A percentile compares a stretch with the other conserved stretches of the same genome.
These are phyloP conservation scores for Acronicta alni DNA, from an alignment of 2,888 invertebrate species.

Conservation along the genomic window DNA sequence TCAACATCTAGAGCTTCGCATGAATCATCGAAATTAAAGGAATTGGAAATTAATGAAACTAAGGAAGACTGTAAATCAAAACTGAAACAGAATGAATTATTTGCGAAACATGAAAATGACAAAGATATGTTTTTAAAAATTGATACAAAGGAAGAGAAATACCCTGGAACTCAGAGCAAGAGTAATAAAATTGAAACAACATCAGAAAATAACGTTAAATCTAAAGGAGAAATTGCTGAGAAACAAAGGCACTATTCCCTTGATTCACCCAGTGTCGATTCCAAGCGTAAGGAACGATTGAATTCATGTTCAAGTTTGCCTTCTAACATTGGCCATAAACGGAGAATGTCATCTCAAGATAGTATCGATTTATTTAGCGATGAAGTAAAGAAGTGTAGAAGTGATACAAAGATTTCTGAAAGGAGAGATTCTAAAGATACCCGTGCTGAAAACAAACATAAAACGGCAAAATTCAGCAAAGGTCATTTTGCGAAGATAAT, in stretches of 20 bases:
- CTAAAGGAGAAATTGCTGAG: conserved; percentile 75
- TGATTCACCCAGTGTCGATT: conserved; percentile 81
- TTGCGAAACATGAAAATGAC: conserved; percentile 84
- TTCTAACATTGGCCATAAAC: conserved; percentile 91
- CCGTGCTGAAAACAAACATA: conserved; percentile 78
- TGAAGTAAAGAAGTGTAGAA: conserved; percentile 90
- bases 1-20: conserved; percentile 83
- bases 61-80: conserved; percentile 80
- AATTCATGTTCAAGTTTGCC: conserved; percentile 90
- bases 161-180: conserved; percentile 61
- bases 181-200: conserved; percentile 64
- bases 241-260: conserved; percentile 86
- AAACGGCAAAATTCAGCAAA: conserved; percentile 89
- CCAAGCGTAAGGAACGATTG: conserved; percentile 90
- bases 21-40: conserved; percentile 81
- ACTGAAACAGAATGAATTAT: conserved; percentile 81
- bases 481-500: conserved; percentile 89
- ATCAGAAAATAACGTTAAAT: conserved; percentile 63
- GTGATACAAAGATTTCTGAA: conserved; percentile 87
- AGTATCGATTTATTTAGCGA: conserved; percentile 89
- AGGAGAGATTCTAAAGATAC: conserved; percentile 93
- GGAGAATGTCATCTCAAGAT: conserved; percentile 94
- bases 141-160: conserved; percentile 87
- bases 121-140: conserved; percentile 78
- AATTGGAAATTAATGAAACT: conserved; percentile 72